Conservation (phyloP, 2,888 invertebrate species). For the Limenitis camilla region DNA sequence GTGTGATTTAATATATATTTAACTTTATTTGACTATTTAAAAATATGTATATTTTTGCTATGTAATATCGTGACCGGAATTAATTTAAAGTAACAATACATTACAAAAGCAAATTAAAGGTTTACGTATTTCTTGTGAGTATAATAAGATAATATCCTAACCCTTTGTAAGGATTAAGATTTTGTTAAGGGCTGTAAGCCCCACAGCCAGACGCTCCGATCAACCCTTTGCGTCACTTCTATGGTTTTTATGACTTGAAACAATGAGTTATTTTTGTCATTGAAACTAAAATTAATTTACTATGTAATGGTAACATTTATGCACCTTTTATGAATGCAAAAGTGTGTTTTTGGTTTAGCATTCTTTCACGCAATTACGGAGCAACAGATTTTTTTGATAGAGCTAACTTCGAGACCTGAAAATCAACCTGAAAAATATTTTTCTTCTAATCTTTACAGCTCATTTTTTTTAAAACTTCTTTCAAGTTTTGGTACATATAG, state of each 20-base stretch:
- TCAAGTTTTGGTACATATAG: too few species aligned
- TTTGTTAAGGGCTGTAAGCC: conserved; percentile 66
- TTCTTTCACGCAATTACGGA: conserved; percentile 3
- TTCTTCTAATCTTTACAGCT: too few species aligned
- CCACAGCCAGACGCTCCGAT: conserved; percentile 59
- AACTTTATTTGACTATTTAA: too few species aligned
- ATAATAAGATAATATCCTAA: conserved; percentile 73
- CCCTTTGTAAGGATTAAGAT: conserved; percentile 74
- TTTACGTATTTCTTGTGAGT: conserved; percentile 60
- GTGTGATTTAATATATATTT: too few species aligned
- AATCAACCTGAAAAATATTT: conserved; percentile 5
- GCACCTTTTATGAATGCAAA: too few species aligned
- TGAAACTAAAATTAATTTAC: too few species aligned
- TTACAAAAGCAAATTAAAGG: conserved; percentile 54
- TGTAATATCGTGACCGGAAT: background rate
- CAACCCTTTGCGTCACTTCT: conserved; percentile 55
- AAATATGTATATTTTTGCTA: background rate
- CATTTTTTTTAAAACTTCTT: too few species aligned
- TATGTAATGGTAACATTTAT: too few species aligned
- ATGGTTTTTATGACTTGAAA: conserved; percentile 59
- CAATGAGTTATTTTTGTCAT: too few species aligned
- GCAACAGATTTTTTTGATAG: background rate
- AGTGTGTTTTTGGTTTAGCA: background rate
- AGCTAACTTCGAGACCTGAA: background rate
- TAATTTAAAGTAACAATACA: conserved; percentile 35